These are phyloP conservation scores for Sciurus carolinensis DNA, from an alignment of 2,797 vertebrate genomes.

Conservation along the genomic window DNA sequence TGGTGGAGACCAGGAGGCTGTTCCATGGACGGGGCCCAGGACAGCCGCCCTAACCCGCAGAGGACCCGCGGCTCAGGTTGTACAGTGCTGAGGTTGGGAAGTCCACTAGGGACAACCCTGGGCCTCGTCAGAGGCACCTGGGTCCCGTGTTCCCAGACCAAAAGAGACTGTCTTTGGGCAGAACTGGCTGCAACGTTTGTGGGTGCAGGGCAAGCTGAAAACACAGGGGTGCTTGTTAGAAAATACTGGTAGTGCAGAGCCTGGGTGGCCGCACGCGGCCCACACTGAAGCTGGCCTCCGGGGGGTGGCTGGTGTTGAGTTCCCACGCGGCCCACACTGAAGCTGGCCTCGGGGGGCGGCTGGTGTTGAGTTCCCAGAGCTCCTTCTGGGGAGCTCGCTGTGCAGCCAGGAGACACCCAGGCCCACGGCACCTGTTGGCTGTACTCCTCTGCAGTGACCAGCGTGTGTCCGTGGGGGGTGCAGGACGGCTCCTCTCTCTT, in stretches of 20 bases:
- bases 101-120: neutral
- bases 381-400: neutral
- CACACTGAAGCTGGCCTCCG: no score
- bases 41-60: neutral
- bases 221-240: neutral
- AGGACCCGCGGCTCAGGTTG: no score
- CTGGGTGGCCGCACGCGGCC: rapidly evolving
- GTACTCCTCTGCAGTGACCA: rapidly evolving
- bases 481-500: neutral
- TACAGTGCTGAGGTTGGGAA: neutral
- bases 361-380: neutral
- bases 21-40: neutral
- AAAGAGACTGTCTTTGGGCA: neutral
- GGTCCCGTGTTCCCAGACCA: neutral
- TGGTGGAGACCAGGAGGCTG: neutral
- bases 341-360: no score
- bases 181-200: neutral
- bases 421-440: neutral
- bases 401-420: neutral
- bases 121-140: neutral
- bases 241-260: neutral
- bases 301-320: no score
- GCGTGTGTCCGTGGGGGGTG: no score
- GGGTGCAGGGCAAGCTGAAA: neutral
- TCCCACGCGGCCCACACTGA: no score